Conservation (phyloP, 2,888 invertebrate species). For the Acanthosepion esculentum region DNA sequence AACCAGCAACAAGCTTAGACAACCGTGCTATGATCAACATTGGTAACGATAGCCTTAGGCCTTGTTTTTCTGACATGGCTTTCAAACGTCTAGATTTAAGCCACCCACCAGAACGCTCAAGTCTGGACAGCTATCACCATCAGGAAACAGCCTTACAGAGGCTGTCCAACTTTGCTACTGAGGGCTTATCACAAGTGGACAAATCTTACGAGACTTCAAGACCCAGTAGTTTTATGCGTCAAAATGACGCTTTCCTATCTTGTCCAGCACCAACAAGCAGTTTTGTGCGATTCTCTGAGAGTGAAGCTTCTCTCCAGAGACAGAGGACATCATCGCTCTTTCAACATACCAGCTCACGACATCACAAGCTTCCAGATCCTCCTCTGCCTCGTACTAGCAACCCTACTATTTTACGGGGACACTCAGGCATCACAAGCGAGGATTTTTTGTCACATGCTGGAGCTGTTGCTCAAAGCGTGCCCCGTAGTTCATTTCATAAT, state of each 20-base stretch:
- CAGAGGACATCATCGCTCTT: constrained; percentile 57
- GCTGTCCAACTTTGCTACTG: constrained; percentile 57
- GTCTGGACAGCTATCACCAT: constrained; percentile 40
- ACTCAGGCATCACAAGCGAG: constrained; percentile 63
- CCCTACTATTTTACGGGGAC: constrained; percentile 61
- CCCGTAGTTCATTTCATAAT: constrained; percentile 68
- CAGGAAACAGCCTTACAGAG: constrained; percentile 56
- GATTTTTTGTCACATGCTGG: constrained; percentile 63
- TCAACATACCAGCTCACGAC: constrained; percentile 49
- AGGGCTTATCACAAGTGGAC: constrained; percentile 56
- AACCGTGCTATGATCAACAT: constrained; percentile 43
- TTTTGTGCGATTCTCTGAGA: constrained; percentile 66
- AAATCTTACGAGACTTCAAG: constrained; percentile 54
- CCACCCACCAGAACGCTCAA: constrained; percentile 46
- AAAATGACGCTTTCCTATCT: constrained; percentile 55
- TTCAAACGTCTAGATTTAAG: constrained; percentile 44
- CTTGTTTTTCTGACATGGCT: constrained; percentile 44
- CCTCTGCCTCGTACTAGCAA: constrained; percentile 57
- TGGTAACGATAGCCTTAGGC: constrained; percentile 25
- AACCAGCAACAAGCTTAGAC: constrained; percentile 38
- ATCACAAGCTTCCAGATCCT: constrained; percentile 66
- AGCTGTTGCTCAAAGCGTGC: constrained; percentile 65
- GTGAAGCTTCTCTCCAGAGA: constrained; percentile 67
- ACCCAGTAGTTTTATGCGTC: constrained; percentile 55
- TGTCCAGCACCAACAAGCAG: constrained; percentile 54